Base-by-base conservation (phyloP, 1,140 invertebrate genomes). In the Caerostris darwini region DNA sequence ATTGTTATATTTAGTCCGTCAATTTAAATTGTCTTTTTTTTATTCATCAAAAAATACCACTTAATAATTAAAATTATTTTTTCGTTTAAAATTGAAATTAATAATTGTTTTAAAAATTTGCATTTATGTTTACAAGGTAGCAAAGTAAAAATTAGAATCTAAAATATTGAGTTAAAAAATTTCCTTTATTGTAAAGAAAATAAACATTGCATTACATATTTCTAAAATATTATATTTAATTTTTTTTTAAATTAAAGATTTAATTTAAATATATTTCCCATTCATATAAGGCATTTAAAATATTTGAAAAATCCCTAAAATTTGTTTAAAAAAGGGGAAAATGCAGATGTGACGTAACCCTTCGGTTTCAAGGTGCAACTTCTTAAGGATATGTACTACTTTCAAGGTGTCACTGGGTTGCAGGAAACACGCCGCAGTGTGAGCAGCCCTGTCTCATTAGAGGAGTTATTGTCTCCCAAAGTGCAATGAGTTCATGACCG, bases 401-500 rank as follows among this genome's bases (percentile, higher is more conserved):
- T 90, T 90, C 19, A 5, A 69, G 10, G 17, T 90, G 67, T 90
- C 19, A 69, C 50, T 71, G 56, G 88, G 88, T 90, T 56, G 53
- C 5, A 53, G 88, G 54, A 71, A 90, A 64, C 17, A 56, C 82
- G 12, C 17, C 34, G 56, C 5, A 54, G 10, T n/a, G 56, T 57
- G 54, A 85, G n/a, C n/a, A 50, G 34, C 8, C 12, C 53, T 53
- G 56, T 71, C 88, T 90, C 67, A 90, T 90, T 69, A 57, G 53
- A 56, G 19, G 7, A 17, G 61, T 14, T 90, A 90, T 90, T 90
- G 88, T 90, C 67, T 71, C 64, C 2, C 8, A 58, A 7, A 90
- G 67, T 69, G 61, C 71, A 53, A 67, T 91, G 69, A 59, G 90
- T 91, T 91, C 90, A 82, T 57, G 90, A 82, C 90, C 90, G 90